Percentiles rank a stretch among this genome's conserved stretches.
Conservation (phyloP, 2,113 vertebrate genomes). For the Gorsachius goisagi region DNA sequence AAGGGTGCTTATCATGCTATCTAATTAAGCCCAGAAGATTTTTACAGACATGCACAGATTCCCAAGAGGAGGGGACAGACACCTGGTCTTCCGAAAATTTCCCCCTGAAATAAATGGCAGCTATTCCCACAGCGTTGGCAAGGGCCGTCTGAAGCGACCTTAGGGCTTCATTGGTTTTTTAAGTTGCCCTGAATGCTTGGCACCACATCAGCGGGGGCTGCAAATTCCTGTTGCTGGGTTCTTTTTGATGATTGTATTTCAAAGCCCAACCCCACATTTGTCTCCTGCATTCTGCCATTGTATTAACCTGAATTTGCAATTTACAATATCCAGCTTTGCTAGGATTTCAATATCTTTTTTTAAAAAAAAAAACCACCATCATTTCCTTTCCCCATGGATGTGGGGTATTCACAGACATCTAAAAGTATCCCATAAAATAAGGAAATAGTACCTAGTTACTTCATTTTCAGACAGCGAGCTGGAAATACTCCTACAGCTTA, state of each 20-base stretch:
- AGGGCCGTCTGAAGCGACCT: not conserved
- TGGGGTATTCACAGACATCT: not conserved
- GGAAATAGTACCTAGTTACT: not conserved
- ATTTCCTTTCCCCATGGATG: not conserved
- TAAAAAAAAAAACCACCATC: too few relatives aligned
- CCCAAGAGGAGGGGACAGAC: not conserved
- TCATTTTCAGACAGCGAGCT: not conserved
- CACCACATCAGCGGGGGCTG: not conserved
- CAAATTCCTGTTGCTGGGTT: too few relatives aligned
- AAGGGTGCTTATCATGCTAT: too few relatives aligned
- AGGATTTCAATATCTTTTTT: not conserved
- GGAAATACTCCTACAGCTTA: not conserved
- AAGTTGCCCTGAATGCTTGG: not conserved
- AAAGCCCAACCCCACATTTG: not conserved
- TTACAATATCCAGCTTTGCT: not conserved
- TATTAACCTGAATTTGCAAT: not conserved
- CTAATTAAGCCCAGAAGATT: not conserved
- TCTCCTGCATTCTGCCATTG: not conserved
- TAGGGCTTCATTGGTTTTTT: not conserved
- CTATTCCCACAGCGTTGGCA: not conserved
- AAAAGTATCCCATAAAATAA: not conserved
- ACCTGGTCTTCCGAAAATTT: not conserved
- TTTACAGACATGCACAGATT: not conserved
- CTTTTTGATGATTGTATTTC: not conserved
- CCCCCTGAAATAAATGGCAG: not conserved